A percentile compares a stretch with the other conserved stretches of the same genome.
These are phyloP conservation scores for Brenthis daphne DNA, from an alignment of 2,888 invertebrate genomes.

Conservation along the genomic window DNA sequence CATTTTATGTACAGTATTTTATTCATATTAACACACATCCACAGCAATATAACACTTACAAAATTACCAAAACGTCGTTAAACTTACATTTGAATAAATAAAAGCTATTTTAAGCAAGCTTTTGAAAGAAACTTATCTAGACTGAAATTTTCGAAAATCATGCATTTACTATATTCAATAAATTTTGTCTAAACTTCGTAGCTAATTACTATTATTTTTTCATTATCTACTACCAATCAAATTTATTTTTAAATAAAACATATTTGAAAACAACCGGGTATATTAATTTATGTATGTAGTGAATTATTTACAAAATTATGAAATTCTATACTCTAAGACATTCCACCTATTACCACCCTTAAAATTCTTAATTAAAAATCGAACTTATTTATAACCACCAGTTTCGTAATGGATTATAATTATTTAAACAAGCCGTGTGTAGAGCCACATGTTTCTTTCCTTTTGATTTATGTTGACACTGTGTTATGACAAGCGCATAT, in stretches of 20 bases:
- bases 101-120: no score
- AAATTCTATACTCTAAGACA: neutral
- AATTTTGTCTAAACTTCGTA: no score
- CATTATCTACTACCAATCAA: no score
- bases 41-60: conserved; percentile 3
- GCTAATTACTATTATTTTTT: no score
- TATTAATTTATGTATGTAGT: no score
- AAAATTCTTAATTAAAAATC: neutral
- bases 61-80: neutral
- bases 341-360: no score
- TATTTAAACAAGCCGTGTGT: conserved; percentile 14
- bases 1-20: conserved; percentile 20
- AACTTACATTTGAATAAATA: neutral
- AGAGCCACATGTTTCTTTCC: conserved; percentile 3
- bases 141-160: no score
- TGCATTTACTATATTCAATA: no score
- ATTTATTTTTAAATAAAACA: no score
- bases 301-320: neutral
- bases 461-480: conserved; percentile 17
- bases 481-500: conserved; percentile 26
- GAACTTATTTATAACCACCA: conserved; percentile 1
- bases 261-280: no score
- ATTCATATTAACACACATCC: conserved; percentile 16
- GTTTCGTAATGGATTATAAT: neutral
- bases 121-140: no score